Percentiles rank a stretch among this genome's conserved stretches.
These are phyloP conservation scores for Pygocentrus nattereri DNA, from an alignment of 2,797 vertebrate species.

Conservation along the genomic window DNA sequence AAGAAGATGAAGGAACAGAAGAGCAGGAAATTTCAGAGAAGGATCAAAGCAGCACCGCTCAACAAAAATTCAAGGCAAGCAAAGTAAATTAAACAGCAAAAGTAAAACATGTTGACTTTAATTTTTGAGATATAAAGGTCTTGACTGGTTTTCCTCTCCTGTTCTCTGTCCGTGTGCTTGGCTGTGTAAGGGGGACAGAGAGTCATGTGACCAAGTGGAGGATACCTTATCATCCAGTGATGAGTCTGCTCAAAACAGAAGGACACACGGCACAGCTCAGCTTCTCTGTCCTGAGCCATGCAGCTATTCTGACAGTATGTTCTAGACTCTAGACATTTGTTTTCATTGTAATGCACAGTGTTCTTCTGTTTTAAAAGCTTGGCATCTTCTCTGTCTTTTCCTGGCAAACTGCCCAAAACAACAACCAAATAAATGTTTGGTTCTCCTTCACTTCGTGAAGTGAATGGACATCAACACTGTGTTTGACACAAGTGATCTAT, in stretches of 20 bases:
- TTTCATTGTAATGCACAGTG: no score
- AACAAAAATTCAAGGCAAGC: slow-evolving; percentile 78
- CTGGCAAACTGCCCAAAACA: not conserved
- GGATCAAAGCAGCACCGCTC: slow-evolving; percentile 83
- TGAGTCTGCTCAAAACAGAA: slow-evolving; percentile 83
- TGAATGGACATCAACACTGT: not conserved
- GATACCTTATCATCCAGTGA: slow-evolving; percentile 85
- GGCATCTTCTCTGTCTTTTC: no score
- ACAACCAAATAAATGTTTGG: not conserved
- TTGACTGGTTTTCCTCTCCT: slow-evolving; percentile 19
- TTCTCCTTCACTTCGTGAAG: not conserved
- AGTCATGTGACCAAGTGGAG: slow-evolving; percentile 84
- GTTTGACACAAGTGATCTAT: no score
- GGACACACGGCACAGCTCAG: slow-evolving; percentile 86
- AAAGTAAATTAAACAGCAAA: slow-evolving; percentile 16
- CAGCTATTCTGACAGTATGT: slow-evolving; percentile 95
- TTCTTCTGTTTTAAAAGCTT: no score
- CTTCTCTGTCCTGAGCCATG: slow-evolving; percentile 89
- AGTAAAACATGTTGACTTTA: not conserved
- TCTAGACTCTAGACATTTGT: not conserved
- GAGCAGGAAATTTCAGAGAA: slow-evolving; percentile 76
- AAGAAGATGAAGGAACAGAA: slow-evolving; percentile 83
- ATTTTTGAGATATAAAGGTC: not conserved
- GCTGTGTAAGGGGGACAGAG: slow-evolving; percentile 80
- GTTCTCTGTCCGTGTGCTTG: slow-evolving; percentile 29